These are phyloP conservation scores for Macrotis lagotis DNA, from an alignment of 2,113 vertebrate genomes.

Conservation along the genomic window DNA sequence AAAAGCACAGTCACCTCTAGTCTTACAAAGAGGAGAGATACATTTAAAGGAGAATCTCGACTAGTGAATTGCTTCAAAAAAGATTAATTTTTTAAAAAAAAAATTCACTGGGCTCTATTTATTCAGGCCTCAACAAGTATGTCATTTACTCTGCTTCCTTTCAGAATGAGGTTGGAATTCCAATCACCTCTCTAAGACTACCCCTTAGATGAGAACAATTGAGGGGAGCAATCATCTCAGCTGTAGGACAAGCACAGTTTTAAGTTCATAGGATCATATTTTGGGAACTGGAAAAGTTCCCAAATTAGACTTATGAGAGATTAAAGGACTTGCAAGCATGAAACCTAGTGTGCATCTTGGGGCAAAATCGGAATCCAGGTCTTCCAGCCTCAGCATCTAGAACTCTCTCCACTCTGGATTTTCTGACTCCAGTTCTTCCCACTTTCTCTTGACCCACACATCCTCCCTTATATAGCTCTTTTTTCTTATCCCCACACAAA, in stretches of 20 bases:
- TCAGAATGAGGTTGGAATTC: conserved; percentile 1
- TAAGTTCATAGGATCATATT: neutral
- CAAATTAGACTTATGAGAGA: neutral
- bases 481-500: neutral
- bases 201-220: neutral
- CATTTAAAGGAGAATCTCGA: conserved; percentile 17
- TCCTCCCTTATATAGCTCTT: neutral
- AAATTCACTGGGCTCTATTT: conserved; percentile 15
- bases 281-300: neutral
- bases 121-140: neutral
- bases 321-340: neutral
- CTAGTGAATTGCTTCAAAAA: neutral
- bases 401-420: neutral
- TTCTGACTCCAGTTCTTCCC: neutral
- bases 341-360: neutral
- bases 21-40: neutral
- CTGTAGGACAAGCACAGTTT: neutral
- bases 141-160: neutral
- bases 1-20: conserved; percentile 46
- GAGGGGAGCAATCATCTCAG: neutral
- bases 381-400: neutral
- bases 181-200: neutral
- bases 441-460: neutral
- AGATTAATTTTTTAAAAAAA: neutral
- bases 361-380: neutral